Evolutionary conservation across 2,797 vertebrate genomes (phyloP), one percentile per base, ranked within the genome.

Genomic region (Tadarida brasiliensis): DNA sequence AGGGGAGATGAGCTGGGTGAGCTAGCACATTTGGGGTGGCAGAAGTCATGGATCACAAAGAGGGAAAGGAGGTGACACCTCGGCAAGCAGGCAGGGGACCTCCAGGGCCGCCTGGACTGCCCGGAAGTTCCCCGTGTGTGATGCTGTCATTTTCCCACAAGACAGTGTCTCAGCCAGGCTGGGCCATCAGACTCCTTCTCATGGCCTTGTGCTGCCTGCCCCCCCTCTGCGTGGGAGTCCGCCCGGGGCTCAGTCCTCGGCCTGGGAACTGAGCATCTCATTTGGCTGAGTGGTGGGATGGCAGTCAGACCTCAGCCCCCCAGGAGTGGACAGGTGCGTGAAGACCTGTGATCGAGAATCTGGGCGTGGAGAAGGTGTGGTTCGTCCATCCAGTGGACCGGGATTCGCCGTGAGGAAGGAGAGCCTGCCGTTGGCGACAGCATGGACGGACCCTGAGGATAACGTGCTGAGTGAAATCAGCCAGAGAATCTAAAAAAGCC

Each of bases 261-360:
- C 9, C 44, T 68, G 7, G 2, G 39, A 19, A 33, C 15, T 16
- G 14, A 57, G 30, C 11, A 7, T 63, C 51, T 57, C 0, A 0
- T 68, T 44, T 20, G 30, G 22, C 17, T 3, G 44, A 28, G 15
- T 20, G 22, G 16, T 24, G 12, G 67, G 12, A 2, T 5, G 30
- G 30, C 30, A 20, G 12, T 24, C 54, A 44, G 47, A 30, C 12
- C 24, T 19, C 73, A 51, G 54, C 30, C 0, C 0, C 24, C 5
- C 11, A 24, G 16, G 30, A 47, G n/a, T 3, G 16, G 47, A 14
- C 3, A 10, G 4, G 16, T 28, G 33, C 39, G 39, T 44, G 11
- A 68, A 6, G n/a, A 59, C 22, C 12, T 11, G 10, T 44, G 47
- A 20, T 54, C 5, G 10, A 26, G 44, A 63, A 49, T 11, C 63